A percentile compares a stretch with the other conserved stretches of the same genome.
Evolutionary conservation across 2,113 vertebrate species (phyloP).

Genomic region (Petrocephalus zakoni): DNA sequence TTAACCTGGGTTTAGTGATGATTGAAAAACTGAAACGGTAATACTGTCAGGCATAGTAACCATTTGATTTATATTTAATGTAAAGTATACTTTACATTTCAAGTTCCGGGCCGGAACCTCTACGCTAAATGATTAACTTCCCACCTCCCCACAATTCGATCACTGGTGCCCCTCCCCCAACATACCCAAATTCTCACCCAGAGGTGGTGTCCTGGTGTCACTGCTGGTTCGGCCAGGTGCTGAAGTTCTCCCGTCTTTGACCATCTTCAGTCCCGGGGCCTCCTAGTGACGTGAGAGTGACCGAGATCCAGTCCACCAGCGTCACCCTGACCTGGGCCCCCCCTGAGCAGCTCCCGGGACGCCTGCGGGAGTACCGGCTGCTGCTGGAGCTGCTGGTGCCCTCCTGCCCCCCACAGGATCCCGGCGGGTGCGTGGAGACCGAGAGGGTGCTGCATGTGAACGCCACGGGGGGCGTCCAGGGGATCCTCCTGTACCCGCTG

Average conservation of each 20-base stretch:
- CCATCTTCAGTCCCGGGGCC: conserved; percentile 70
- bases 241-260: neutral
- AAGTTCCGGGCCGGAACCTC: too few relatives aligned
- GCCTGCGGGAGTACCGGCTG: conserved; percentile 80
- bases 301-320: conserved; percentile 69
- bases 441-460: conserved; percentile 59
- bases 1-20: too few relatives aligned
- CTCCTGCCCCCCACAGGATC: conserved; percentile 61
- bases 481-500: conserved; percentile 65
- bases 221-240: neutral
- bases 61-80: too few relatives aligned
- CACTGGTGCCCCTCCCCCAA: neutral
- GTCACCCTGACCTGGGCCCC: conserved; percentile 76
- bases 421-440: conserved; percentile 65
- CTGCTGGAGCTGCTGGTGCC: conserved; percentile 65
- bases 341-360: conserved; percentile 70
- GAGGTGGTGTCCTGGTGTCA: neutral
- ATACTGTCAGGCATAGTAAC: too few relatives aligned
- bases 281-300: conserved; percentile 67
- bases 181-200: too few relatives aligned
- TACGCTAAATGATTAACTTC: neutral
- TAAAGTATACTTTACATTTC: too few relatives aligned
- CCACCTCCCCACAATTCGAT: neutral
- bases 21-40: too few relatives aligned
- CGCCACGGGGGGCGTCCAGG: conserved; percentile 43